Evolutionary conservation across 2,888 invertebrate species (phyloP), one percentile per base, ranked within the genome.

Genomic region (Tetragonisca angustula): DNA sequence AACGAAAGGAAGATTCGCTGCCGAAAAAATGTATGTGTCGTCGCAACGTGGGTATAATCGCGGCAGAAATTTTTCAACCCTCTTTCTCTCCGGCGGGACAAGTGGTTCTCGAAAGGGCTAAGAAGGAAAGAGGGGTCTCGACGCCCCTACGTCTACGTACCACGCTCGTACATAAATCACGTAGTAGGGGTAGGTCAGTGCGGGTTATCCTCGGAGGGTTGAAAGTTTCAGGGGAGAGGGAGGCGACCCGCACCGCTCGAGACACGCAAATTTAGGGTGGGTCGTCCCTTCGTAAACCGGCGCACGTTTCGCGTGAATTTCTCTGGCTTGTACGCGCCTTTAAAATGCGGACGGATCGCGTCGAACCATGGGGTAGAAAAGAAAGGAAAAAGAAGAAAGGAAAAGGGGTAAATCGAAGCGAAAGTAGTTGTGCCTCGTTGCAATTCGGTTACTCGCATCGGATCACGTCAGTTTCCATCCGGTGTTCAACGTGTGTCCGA

Each of bases 181-280:
- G 89, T 89, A 89, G 91, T 92, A 92, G 89, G 93, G 94, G 91
- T 92, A 94, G 94, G 94, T 94, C 94, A 94, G 93, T 91, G 85
- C 87, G 87, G 88, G 87, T 89, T 88, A 91, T 90, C 91, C 90
- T 89, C 89, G 80, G 89, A 92, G 92, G 92, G 91, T 91, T 91
- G 90, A 92, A 92, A 92, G 90, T 94, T 94, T 92, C 89, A 92
- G 91, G 90, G 89, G 86, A 87, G 87, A 86, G 87, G 89, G 84
- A 73, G 84, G 76, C 75, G 85, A 79, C 54, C 80, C 73, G 81
- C 83, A 89, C 88, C 86, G 90, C 91, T 90, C 91, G 92, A 93
- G 93, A 93, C 93, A 93, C 92, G 93, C 92, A 89, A 93, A 93
- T 93, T 93, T 93, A 93, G 92, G 93, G 93, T 93, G 91, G 92